Evolutionary conservation across 2,797 vertebrate genomes (phyloP).

Genomic region (Hydrocynus forskahlii): DNA sequence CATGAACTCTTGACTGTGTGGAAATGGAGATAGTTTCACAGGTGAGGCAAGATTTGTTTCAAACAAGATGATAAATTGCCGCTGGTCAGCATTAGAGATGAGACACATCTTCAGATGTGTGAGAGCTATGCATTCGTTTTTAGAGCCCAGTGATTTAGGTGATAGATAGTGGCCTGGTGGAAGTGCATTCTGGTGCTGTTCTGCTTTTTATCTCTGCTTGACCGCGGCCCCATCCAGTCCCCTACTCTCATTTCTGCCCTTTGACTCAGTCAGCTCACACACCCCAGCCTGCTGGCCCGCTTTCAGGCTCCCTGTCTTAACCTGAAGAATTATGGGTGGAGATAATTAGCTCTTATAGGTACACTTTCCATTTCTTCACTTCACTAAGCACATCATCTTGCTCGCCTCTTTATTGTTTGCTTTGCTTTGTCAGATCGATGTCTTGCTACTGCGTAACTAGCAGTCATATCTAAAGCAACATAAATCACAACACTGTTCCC

Average conservation of each 20-base stretch:
- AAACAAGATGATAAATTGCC: conserved; percentile 4
- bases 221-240: conserved; percentile 21
- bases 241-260: conserved; percentile 62
- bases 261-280: conserved; percentile 62
- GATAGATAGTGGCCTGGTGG: background rate
- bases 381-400: conserved; percentile 86
- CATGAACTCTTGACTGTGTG: background rate
- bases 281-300: conserved; percentile 69
- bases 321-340: conserved; percentile 84
- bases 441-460: conserved; percentile 85
- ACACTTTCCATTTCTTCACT: conserved; percentile 85
- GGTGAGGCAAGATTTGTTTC: background rate
- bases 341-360: conserved; percentile 86
- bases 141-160: conserved; percentile 33
- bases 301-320: conserved; percentile 78
- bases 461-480: conserved; percentile 81
- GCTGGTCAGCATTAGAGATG: background rate
- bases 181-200: conserved; percentile 8
- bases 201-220: conserved; percentile 30
- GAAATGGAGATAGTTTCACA: conserved; percentile 1
- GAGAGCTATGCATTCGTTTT: conserved; percentile 17
- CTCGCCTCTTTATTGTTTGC: conserved; percentile 86
- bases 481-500: conserved; percentile 84
- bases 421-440: conserved; percentile 87
- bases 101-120: conserved; percentile 3